Evolutionary conservation across 2,113 vertebrate genomes (phyloP).

Genomic region (Petrocephalus zakoni): DNA sequence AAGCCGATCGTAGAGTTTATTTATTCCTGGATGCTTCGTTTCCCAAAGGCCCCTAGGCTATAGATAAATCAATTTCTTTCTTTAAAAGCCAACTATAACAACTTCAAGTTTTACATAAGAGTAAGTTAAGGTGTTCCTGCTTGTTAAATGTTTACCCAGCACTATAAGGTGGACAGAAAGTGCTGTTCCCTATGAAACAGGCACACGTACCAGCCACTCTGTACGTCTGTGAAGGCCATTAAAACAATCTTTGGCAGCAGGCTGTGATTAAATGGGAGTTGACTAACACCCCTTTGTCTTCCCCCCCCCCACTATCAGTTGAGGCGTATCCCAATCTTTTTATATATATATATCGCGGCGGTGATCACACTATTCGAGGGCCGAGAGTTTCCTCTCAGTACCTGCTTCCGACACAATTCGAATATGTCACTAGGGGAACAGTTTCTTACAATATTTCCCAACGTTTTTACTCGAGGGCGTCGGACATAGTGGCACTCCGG

Average conservation of each 20-base stretch:
- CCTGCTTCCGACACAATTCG: background rate
- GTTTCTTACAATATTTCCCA: background rate
- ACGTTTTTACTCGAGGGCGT: background rate
- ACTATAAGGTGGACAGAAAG: background rate
- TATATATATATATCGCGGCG: background rate
- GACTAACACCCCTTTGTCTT: background rate
- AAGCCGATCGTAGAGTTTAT: background rate
- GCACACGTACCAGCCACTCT: background rate
- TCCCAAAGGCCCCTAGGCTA: background rate
- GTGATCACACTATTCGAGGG: background rate
- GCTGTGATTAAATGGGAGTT: background rate
- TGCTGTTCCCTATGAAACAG: background rate
- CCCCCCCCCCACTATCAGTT: background rate
- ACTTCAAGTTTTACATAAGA: background rate
- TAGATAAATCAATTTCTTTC: background rate
- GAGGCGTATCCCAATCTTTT: background rate
- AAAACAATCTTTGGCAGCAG: background rate
- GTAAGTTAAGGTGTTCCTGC: background rate
- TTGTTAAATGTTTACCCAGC: background rate
- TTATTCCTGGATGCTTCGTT: background rate
- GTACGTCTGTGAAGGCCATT: background rate
- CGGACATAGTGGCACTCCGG: background rate
- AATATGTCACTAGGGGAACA: background rate
- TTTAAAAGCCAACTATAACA: background rate
- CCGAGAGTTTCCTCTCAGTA: background rate